These are phyloP conservation scores for Boleophthalmus pectinirostris DNA, from an alignment of 2,113 vertebrate genomes.

Conservation along the genomic window DNA sequence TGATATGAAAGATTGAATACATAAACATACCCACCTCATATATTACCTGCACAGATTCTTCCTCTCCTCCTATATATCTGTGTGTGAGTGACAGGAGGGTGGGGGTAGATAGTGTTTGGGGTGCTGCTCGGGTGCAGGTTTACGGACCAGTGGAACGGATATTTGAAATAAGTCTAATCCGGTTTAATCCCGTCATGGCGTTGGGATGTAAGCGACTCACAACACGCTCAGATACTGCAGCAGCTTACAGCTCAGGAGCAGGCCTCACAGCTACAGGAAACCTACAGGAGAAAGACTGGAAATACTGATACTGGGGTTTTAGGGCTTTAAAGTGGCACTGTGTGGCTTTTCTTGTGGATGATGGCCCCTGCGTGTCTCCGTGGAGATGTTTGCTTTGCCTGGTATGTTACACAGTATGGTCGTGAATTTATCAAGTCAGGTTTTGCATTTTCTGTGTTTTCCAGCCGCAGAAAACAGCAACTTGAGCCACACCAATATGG, in stretches of 20 bases:
- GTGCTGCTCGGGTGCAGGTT: background rate
- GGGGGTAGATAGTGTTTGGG: background rate
- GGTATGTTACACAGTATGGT: no score
- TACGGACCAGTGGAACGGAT: conserved; percentile 10
- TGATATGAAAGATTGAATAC: background rate
- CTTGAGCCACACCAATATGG: no score
- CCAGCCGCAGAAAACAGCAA: no score
- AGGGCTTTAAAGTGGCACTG: no score
- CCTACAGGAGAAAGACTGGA: background rate
- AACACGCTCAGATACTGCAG: background rate
- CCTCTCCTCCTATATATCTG: background rate
- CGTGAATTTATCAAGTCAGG: no score
- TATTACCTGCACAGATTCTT: background rate
- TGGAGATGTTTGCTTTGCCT: no score
- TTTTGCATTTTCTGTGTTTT: no score
- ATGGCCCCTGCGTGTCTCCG: no score
- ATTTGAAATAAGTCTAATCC: conserved; percentile 15
- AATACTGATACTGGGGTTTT: background rate
- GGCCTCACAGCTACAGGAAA: background rate
- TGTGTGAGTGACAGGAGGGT: background rate
- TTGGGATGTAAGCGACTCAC: conserved; percentile 7
- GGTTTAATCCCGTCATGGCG: conserved; percentile 3
- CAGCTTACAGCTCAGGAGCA: background rate
- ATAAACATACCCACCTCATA: background rate
- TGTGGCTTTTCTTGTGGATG: no score